These are phyloP conservation scores for Corvus cornix DNA, from an alignment of 2,113 vertebrate genomes.

Conservation along the genomic window DNA sequence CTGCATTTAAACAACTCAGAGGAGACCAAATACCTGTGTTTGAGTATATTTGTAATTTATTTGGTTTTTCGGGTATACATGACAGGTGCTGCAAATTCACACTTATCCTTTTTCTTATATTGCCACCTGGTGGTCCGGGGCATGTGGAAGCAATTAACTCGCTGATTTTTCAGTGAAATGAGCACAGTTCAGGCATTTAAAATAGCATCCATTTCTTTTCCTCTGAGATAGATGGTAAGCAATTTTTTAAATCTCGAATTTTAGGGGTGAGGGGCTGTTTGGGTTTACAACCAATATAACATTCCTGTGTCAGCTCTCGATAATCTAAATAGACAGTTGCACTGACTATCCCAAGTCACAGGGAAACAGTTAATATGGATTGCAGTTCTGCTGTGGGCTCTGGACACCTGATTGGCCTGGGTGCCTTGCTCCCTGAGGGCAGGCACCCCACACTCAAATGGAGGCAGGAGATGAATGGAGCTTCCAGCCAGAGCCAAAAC, in stretches of 20 bases:
- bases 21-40: background rate
- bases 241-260: background rate
- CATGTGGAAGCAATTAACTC: background rate
- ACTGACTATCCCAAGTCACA: too few species aligned
- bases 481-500: background rate
- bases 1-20: background rate
- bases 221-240: background rate
- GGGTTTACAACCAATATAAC: background rate
- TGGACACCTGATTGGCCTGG: background rate
- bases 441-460: rapidly evolving
- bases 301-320: background rate
- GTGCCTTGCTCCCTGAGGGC: background rate
- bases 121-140: slow-evolving; percentile 56
- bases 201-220: background rate
- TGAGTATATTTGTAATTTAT: background rate
- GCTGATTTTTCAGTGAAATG: background rate
- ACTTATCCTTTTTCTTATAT: slow-evolving; percentile 41
- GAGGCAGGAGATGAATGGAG: background rate
- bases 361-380: background rate
- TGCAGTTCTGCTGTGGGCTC: background rate
- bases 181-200: background rate
- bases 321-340: background rate
- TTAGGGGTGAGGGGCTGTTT: background rate
- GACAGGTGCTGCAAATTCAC: background rate
- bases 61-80: background rate